These are phyloP conservation scores for Notarius lentiginosus DNA, from an alignment of 2,113 vertebrate species.

Conservation along the genomic window DNA sequence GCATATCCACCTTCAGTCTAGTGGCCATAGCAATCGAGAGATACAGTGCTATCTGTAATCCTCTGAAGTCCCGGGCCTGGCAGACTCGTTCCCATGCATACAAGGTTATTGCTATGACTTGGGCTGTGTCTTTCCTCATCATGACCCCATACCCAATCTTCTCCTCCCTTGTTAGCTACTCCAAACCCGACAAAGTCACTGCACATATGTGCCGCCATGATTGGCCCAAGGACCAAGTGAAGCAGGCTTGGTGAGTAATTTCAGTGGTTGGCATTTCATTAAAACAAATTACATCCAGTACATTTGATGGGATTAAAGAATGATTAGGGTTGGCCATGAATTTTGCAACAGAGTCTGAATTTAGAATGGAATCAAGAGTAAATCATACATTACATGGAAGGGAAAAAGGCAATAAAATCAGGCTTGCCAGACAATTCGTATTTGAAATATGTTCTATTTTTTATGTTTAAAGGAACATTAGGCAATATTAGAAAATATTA, in stretches of 20 bases:
- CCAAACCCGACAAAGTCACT: constrained; percentile 62
- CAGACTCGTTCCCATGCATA: constrained; percentile 92
- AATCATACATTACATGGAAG: background rate
- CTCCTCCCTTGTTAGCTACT: constrained; percentile 69
- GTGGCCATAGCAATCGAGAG: constrained; percentile 95
- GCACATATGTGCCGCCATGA: constrained; percentile 77
- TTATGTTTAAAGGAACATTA: background rate
- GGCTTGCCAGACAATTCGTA: background rate
- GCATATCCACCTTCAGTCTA: constrained; percentile 92
- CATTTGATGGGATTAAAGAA: background rate
- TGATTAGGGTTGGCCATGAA: background rate
- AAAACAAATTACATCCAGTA: background rate
- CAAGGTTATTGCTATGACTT: constrained; percentile 87
- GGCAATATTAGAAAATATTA: background rate
- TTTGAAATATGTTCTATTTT: background rate
- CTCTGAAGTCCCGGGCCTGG: constrained; percentile 90
- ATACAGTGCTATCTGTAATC: constrained; percentile 95
- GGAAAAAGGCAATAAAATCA: background rate
- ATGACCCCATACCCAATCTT: constrained; percentile 92
- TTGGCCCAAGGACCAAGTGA: constrained; percentile 77
- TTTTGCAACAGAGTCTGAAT: background rate
- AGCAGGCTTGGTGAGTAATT: constrained; percentile 84
- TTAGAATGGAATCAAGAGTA: background rate
- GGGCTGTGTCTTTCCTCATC: constrained; percentile 84
- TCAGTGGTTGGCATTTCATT: background rate